Base-by-base conservation (phyloP, 2,888 invertebrate species). In the Bruchidius siliquastri region DNA sequence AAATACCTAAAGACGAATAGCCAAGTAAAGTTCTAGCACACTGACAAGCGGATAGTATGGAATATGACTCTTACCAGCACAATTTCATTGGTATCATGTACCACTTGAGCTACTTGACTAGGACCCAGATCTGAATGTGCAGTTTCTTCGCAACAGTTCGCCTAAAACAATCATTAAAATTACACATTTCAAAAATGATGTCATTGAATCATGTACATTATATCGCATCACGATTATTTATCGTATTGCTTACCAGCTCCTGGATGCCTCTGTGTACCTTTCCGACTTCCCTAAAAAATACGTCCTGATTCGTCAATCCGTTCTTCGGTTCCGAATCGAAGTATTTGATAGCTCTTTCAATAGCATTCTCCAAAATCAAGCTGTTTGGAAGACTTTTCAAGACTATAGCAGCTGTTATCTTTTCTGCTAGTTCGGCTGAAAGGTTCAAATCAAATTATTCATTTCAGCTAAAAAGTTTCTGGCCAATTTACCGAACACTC, bases 201-300 rank as follows among this genome's bases (percentile, higher is more conserved):
- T n/a, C n/a, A n/a, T n/a, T n/a, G n/a, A n/a, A n/a, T n/a, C n/a
- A n/a, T n/a, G n/a, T n/a, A n/a, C n/a, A n/a, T n/a, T n/a, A n/a
- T n/a, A n/a, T n/a, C n/a, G n/a, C n/a, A n/a, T n/a, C 18, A 49
- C 1, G 13, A 1, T 49, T 1, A 49, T 49, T 13, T 49, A 13
- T 49, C 8, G 13, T n/a, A n/a, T 6, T 3, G 13, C 13, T 49
- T 0, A 90, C 88, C 70, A 94, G 83, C 2, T 90, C 89, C 67
- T 90, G 89, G 66, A 93, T 86, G n/a, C 93, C 89, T 70, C 90
- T 89, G 80, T 94, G 90, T 71, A 94, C 88, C 73, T 88, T 88
- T 68, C 91, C 92, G 4, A 93, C 88, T 87, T 92, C 90, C 69
- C 93, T 90, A 84, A 92, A 95, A 85, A 94, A 94, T 68, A 94